Conservation (phyloP, 2,113 vertebrate genomes). For the Tetrax tetrax region DNA sequence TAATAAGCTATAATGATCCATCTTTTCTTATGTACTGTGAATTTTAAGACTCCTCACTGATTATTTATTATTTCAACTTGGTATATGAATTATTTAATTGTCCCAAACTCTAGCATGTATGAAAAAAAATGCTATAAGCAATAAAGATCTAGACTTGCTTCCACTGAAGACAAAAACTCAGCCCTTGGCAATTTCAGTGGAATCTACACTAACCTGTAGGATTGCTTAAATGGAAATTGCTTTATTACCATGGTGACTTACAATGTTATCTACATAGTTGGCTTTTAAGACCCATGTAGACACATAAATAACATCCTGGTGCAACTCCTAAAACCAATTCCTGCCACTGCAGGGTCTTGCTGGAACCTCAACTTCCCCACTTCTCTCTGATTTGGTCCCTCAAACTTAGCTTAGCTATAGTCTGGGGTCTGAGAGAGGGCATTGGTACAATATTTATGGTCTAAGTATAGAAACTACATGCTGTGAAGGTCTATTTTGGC, state of each 20-base stretch:
- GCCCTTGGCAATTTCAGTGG: background rate
- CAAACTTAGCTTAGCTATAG: background rate
- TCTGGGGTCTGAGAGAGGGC: background rate
- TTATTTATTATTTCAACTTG: conserved; percentile 18
- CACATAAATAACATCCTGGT: background rate
- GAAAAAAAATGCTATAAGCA: background rate
- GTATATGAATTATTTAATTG: background rate
- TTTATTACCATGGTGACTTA: background rate
- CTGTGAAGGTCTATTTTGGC: background rate
- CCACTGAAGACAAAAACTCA: background rate
- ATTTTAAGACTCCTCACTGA: background rate
- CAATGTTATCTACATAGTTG: background rate
- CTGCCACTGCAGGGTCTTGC: background rate
- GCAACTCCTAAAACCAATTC: background rate
- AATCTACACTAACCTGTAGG: background rate
- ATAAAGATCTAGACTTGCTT: background rate
- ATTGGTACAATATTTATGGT: background rate
- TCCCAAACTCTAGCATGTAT: background rate
- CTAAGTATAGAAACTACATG: background rate
- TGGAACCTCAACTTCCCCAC: background rate
- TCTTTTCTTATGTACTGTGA: background rate
- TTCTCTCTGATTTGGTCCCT: background rate
- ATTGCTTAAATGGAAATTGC: background rate
- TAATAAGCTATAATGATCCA: background rate
- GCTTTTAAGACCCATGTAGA: background rate